Evolutionary conservation across 1,140 invertebrate species (phyloP).

Genomic region (Lethocerus indicus): DNA sequence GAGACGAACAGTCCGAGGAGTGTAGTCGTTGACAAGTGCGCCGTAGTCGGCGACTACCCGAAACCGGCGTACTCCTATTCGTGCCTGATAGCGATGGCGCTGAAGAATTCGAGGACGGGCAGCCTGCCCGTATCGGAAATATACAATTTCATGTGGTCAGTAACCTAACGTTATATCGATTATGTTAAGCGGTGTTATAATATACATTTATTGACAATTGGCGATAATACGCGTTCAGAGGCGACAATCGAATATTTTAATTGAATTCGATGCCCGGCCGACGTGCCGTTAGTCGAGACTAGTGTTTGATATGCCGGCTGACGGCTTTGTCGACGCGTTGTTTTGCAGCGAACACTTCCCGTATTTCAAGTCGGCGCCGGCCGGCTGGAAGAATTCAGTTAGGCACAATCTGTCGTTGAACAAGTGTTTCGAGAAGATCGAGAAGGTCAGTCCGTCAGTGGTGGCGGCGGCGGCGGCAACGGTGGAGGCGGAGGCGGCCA

Average conservation of each 20-base stretch:
- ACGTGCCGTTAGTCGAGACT: neutral
- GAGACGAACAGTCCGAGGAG: neutral
- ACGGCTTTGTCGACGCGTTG: neutral
- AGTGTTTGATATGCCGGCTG: neutral
- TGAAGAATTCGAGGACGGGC: slow-evolving; percentile 88
- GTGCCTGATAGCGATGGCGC: slow-evolving; percentile 90
- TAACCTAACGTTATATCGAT: slow-evolving; percentile 15
- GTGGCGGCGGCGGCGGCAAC: slow-evolving; percentile 44
- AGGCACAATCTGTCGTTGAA: slow-evolving; percentile 90
- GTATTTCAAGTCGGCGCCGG: slow-evolving; percentile 92
- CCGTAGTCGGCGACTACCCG: slow-evolving; percentile 45
- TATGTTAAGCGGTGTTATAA: neutral
- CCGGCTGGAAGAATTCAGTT: slow-evolving; percentile 96
- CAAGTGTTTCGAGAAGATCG: slow-evolving; percentile 96
- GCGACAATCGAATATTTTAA: neutral
- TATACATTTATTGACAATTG: neutral
- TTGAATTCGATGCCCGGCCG: neutral
- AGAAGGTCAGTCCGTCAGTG: too few species aligned
- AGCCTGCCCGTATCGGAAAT: slow-evolving; percentile 95
- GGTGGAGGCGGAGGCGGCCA: slow-evolving; percentile 43
- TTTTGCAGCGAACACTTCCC: slow-evolving; percentile 85
- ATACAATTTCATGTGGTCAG: slow-evolving; percentile 96
- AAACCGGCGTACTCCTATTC: slow-evolving; percentile 97
- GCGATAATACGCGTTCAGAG: neutral
- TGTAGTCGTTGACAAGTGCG: neutral